A percentile compares a stretch with the other conserved stretches of the same genome.
Evolutionary conservation across 1,140 invertebrate genomes (phyloP).

Genomic region (Plutomurus gul): DNA sequence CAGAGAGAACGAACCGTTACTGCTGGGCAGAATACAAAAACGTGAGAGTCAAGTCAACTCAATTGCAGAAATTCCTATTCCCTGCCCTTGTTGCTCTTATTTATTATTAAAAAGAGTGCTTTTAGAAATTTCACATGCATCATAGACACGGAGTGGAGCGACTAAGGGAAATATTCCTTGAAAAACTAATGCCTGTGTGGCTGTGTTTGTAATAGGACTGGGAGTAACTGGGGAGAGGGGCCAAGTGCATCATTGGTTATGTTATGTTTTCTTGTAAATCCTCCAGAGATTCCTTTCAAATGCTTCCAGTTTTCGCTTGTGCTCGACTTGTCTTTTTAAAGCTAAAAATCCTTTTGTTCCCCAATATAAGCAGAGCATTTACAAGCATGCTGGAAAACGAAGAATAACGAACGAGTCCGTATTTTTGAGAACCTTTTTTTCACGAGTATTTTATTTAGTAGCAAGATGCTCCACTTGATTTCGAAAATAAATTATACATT

Average conservation of each 20-base stretch:
- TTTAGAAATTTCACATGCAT: conserved; percentile 15
- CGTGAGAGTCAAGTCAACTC: conserved; percentile 20
- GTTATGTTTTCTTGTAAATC: neutral
- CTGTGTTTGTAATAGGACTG: too few species aligned
- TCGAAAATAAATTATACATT: neutral
- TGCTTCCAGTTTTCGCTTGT: neutral
- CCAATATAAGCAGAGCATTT: neutral
- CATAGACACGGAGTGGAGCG: neutral
- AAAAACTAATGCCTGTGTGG: neutral
- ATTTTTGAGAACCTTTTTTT: neutral
- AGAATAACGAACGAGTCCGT: neutral
- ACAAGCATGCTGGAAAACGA: neutral
- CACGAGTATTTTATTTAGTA: neutral
- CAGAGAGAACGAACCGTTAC: neutral
- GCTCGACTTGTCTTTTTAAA: neutral
- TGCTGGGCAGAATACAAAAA: neutral
- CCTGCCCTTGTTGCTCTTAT: neutral
- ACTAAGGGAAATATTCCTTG: neutral
- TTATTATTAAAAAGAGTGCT: conserved; percentile 16
- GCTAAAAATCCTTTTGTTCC: conserved; percentile 10
- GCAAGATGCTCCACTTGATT: neutral
- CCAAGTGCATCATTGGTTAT: neutral
- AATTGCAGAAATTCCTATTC: neutral
- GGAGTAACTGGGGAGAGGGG: neutral
- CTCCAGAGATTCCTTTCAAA: conserved; percentile 7